Conservation (phyloP, 2,888 invertebrate genomes). For the Arrhopalites spinosus region DNA sequence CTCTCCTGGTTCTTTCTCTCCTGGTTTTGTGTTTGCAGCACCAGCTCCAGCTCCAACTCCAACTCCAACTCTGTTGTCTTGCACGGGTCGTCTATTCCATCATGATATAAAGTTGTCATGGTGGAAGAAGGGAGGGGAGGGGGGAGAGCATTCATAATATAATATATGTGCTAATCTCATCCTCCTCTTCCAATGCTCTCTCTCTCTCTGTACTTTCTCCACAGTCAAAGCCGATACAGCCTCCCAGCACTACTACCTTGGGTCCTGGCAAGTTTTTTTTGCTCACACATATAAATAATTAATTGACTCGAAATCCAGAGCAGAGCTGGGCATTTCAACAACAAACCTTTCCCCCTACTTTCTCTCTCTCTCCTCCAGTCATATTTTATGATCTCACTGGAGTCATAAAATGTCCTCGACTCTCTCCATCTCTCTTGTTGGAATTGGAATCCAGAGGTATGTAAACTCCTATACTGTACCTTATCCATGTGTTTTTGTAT, state of each 20-base stretch:
- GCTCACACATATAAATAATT: constrained; percentile 9
- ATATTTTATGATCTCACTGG: constrained; percentile 11
- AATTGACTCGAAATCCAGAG: constrained; percentile 4
- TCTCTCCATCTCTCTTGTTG: too few relatives aligned
- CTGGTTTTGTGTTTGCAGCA: too few relatives aligned
- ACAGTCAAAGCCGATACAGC: background rate
- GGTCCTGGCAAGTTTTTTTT: background rate
- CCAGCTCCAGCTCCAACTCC: too few relatives aligned
- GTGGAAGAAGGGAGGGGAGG: too few relatives aligned
- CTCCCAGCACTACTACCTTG: background rate
- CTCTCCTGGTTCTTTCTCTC: too few relatives aligned
- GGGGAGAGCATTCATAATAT: too few relatives aligned
- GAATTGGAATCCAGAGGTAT: too few relatives aligned
- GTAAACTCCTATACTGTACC: too few relatives aligned
- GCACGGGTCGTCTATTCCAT: too few relatives aligned
- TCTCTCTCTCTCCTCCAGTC: background rate
- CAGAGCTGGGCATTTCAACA: constrained; percentile 9
- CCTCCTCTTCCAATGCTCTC: background rate
- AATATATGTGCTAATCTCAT: background rate
- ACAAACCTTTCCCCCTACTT: background rate
- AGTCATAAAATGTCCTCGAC: constrained; percentile 4
- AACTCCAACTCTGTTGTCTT: too few relatives aligned
- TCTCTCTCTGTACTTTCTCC: background rate
- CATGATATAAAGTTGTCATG: too few relatives aligned
- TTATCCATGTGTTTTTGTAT: too few relatives aligned